Conservation (phyloP, 2,113 vertebrate species). For the Pleuronectes platessa region DNA sequence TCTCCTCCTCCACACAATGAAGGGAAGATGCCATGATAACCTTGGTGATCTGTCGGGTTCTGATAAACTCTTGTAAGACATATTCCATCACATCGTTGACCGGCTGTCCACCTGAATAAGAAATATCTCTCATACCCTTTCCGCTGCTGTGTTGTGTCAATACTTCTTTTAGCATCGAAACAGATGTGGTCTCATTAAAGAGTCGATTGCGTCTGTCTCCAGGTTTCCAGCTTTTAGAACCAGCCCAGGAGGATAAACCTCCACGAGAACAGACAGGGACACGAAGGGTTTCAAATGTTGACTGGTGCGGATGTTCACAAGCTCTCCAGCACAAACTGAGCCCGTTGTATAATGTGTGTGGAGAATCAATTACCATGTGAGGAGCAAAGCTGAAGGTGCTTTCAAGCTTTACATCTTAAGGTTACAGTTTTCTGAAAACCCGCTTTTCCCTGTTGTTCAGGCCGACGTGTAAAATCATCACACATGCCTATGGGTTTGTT, state of each 20-base stretch:
- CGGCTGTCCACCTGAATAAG: slow-evolving; percentile 72
- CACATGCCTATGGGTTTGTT: not conserved
- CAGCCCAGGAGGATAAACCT: not conserved
- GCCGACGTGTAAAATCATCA: not conserved
- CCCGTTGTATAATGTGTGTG: not conserved
- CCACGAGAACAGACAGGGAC: not conserved
- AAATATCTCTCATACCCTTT: slow-evolving; percentile 63
- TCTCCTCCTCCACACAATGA: slow-evolving; percentile 19
- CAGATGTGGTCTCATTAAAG: slow-evolving; percentile 24
- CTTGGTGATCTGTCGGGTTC: slow-evolving; percentile 48
- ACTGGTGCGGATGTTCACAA: not conserved
- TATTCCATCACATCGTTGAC: slow-evolving; percentile 54
- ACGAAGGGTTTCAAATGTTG: slow-evolving; percentile 2
- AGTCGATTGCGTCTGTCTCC: not conserved
- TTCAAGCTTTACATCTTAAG: not conserved
- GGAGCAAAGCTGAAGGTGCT: not conserved
- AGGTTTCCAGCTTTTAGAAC: slow-evolving; percentile 10
- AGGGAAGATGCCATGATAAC: slow-evolving; percentile 39
- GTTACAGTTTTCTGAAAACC: not conserved
- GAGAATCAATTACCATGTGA: slow-evolving; percentile 3
- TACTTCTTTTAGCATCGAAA: slow-evolving; percentile 38
- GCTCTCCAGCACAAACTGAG: not conserved
- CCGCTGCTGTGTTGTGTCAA: slow-evolving; percentile 36
- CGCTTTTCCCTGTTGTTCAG: not conserved
- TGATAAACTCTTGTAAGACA: slow-evolving; percentile 53